Base-by-base conservation (phyloP, 2,113 vertebrate genomes). In the Siniperca knerii region DNA sequence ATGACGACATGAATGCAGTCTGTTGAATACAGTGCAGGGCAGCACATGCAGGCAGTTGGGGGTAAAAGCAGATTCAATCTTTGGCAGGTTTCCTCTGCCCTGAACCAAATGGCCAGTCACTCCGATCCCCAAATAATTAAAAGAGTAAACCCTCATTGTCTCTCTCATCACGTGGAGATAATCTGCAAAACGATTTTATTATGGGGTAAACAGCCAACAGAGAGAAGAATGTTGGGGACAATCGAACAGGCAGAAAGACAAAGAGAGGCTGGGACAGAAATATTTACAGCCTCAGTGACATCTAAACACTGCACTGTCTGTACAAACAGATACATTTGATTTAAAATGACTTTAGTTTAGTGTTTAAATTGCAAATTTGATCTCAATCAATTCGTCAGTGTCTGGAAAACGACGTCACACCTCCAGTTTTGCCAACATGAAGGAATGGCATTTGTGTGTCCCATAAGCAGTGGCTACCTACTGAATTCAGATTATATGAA, bases 71-170 rank as follows among this genome's bases (percentile, higher is more conserved):
- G 6, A 70, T 74, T 73, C 0, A 40, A 5, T 70, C 52, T 58
- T 52, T 87, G 71, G 52, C 74, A 40, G n/a, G 6, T 40, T 57
- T 74, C 37, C 64, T 23, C 52, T 50, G 61, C 54, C 18, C 55
- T 66, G 62, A 75, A 81, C 54, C 37, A 87, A 88, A 83, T 65
- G n/a, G 55, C 33, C 37, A 0, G 48, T 68, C 79, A 61, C 61
- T 82, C 75, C 89, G 78, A 86, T 87, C 77, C 80, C 74, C 68
- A 58, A 87, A 81, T 85, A 83, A 93, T 89, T 73, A 66, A 87
- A 74, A 78, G 57, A 85, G 42, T 29, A 83, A 88, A 83, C 76
- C 66, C n/a, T 78, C 69, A 68, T 92, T 91, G 88, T 92, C 68
- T 86, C 29, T 71, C 48, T 85, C 77, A 79, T 85, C 62, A 74